Conservation (phyloP, 2,113 vertebrate species). For the Pteropus alecto region DNA sequence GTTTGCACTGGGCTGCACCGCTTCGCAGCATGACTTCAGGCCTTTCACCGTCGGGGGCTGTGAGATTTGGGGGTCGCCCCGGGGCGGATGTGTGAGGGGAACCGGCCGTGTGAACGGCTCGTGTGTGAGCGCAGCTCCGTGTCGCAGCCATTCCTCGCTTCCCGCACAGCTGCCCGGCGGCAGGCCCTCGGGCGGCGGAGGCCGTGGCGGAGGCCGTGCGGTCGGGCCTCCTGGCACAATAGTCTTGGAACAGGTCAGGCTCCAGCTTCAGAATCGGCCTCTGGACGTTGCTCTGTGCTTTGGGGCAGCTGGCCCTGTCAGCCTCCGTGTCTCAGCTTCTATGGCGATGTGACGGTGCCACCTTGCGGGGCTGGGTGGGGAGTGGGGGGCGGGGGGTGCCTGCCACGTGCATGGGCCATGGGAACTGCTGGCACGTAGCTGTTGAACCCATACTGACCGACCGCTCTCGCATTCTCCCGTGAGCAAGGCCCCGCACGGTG, state of each 20-base stretch:
- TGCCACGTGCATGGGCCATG: too few species aligned
- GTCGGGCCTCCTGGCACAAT: too few species aligned
- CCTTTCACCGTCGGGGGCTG: rapidly evolving
- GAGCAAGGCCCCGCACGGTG: too few species aligned
- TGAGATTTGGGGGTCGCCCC: rapidly evolving
- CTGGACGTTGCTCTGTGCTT: too few species aligned
- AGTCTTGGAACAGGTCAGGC: not conserved
- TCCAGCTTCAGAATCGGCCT: not conserved
- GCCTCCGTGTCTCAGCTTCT: not conserved
- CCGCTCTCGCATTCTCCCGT: not conserved
- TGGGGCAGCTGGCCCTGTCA: not conserved
- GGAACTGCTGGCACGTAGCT: not conserved
- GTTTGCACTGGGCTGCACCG: not conserved
- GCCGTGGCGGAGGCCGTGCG: too few species aligned
- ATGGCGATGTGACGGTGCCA: not conserved
- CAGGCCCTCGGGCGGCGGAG: not conserved
- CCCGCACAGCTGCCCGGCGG: not conserved
- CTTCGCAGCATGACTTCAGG: not conserved
- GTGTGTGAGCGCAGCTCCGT: too few species aligned
- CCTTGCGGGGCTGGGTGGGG: not conserved
- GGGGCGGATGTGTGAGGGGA: too few species aligned
- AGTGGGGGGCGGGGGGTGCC: too few species aligned
- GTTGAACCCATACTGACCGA: not conserved
- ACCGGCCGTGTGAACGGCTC: too few species aligned
- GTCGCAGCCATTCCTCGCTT: rapidly evolving